These are phyloP conservation scores for Oriolus oriolus DNA, from an alignment of 2,113 vertebrate genomes.

Conservation along the genomic window DNA sequence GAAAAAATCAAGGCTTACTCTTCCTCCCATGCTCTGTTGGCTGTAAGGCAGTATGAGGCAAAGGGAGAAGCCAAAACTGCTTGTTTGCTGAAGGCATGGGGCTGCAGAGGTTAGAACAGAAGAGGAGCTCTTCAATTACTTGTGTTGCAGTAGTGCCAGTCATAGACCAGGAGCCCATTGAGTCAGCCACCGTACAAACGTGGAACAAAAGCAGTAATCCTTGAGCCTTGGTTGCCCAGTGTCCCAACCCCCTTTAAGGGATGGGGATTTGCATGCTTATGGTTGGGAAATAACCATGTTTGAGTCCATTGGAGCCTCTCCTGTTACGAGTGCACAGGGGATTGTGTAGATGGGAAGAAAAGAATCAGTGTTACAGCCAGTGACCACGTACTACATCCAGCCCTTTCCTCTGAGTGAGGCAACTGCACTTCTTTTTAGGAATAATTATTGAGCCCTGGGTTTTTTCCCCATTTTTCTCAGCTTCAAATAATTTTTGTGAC, in stretches of 20 bases:
- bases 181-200: neutral
- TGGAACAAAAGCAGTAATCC: conserved; percentile 30
- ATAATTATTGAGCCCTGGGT: neutral
- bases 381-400: neutral
- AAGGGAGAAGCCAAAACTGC: neutral
- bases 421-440: neutral
- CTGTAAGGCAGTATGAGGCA: neutral
- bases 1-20: neutral
- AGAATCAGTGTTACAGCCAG: neutral
- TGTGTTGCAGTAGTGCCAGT: neutral
- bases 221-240: neutral
- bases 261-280: neutral
- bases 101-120: neutral
- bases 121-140: neutral
- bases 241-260: neutral
- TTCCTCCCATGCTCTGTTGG: neutral
- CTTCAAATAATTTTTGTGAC: conserved; percentile 14
- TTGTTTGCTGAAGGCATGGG: conserved; percentile 13
- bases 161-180: neutral
- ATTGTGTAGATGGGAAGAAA: neutral
- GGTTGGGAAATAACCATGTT: neutral
- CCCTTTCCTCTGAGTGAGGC: neutral
- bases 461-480: neutral
- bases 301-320: neutral
- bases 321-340: neutral